Conservation (phyloP, 1,140 invertebrate species). For the Bicyclus anynana region DNA sequence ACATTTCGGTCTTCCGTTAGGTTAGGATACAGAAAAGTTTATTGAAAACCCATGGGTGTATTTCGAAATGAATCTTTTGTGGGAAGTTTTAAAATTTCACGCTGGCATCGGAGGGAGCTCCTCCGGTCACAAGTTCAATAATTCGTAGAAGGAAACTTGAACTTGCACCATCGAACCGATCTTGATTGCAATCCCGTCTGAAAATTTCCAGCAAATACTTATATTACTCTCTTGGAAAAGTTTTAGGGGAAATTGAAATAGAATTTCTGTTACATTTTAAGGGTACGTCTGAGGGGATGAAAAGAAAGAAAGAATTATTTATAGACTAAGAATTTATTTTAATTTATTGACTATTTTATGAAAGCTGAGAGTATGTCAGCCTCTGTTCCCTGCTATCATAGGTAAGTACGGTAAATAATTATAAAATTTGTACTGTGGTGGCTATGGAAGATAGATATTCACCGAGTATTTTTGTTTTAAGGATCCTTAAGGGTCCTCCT, state of each 20-base stretch:
- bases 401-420: no score
- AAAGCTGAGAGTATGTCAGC: no score
- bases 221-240: conserved; percentile 32
- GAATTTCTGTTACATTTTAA: conserved; percentile 5
- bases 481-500: no score
- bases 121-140: conserved; percentile 50
- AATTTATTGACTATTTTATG: no score
- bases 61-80: conserved; percentile 43
- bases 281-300: not conserved
- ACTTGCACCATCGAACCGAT: conserved; percentile 42
- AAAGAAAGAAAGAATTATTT: no score
- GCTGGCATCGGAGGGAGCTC: conserved; percentile 42
- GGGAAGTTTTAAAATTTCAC: conserved; percentile 62
- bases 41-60: not conserved
- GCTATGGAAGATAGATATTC: no score
- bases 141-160: conserved; percentile 39
- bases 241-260: conserved; percentile 25
- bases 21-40: no score
- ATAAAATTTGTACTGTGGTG: no score
- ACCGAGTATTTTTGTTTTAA: no score
- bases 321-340: no score
- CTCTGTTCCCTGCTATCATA: no score
- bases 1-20: no score
- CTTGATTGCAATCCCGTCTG: conserved; percentile 60
- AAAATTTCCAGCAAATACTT: conserved; percentile 59